Conservation (phyloP, 1,140 invertebrate species). For the Panagrolaimus sp. region DNA sequence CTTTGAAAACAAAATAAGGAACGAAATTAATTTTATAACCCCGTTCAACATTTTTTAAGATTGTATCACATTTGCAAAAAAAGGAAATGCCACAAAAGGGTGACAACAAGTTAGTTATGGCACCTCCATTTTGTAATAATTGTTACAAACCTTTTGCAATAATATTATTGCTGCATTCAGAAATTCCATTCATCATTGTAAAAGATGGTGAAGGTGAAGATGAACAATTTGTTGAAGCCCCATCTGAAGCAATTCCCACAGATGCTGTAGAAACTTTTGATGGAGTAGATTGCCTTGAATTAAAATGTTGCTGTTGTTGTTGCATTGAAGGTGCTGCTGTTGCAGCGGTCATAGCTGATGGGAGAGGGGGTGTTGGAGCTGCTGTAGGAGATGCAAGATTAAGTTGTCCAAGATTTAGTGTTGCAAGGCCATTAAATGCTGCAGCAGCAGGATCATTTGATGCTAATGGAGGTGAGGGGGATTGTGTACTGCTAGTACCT, state of each 20-base stretch:
- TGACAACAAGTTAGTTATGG: not conserved
- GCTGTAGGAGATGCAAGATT: not conserved
- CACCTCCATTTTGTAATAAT: not conserved
- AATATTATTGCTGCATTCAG: not conserved
- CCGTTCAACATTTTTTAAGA: too few species aligned
- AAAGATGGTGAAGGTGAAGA: constrained; percentile 5
- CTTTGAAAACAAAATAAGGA: too few species aligned
- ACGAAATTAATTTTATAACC: too few species aligned
- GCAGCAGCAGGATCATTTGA: not conserved
- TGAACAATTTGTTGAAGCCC: not conserved
- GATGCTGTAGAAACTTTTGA: constrained; percentile 8
- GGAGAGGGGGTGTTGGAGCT: not conserved
- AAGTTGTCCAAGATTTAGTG: constrained; percentile 4
- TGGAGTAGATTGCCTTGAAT: not conserved
- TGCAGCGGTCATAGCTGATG: not conserved
- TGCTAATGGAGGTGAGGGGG: not conserved
- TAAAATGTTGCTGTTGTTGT: not conserved
- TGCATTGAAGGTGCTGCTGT: not conserved
- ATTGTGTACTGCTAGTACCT: not conserved
- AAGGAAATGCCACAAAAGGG: not conserved
- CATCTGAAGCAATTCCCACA: constrained; percentile 1
- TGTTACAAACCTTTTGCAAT: not conserved
- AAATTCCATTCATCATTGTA: not conserved
- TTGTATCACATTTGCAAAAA: not conserved
- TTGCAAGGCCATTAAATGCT: not conserved